phyloP scores from a whole-genome alignment of 1,140 invertebrate species.

The Aphaenogaster rudis region DNA sequence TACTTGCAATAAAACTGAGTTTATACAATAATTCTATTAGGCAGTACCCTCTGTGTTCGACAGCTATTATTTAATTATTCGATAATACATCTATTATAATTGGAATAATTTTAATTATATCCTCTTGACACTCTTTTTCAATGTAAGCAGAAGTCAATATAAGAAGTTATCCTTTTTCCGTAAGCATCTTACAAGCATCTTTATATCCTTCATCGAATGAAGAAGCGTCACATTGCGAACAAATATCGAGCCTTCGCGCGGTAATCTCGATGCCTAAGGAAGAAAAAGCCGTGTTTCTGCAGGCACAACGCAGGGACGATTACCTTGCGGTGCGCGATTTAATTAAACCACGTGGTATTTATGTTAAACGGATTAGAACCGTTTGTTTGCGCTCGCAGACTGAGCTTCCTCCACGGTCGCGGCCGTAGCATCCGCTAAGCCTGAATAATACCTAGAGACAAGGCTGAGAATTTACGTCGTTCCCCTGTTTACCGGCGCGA shows the following conservation, averaged over 20 bases:
- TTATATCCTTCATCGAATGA: slow-evolving; percentile 7
- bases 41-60: background rate
- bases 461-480: slow-evolving; percentile 76
- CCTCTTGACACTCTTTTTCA: background rate
- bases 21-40: background rate
- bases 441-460: slow-evolving; percentile 79
- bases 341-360: slow-evolving; percentile 80
- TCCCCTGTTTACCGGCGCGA: slow-evolving; percentile 57
- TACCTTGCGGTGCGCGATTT: slow-evolving; percentile 71
- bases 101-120: background rate
- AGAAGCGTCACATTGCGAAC: background rate
- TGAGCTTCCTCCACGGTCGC: slow-evolving; percentile 59
- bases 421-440: slow-evolving; percentile 74
- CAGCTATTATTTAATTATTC: background rate
- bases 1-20: background rate
- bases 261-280: slow-evolving; percentile 43
- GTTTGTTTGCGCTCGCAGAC: slow-evolving; percentile 77
- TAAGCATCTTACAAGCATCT: background rate
- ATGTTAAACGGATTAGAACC: slow-evolving; percentile 81
- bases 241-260: slow-evolving; percentile 35
- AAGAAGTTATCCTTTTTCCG: background rate
- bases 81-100: background rate
- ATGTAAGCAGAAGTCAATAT: background rate
- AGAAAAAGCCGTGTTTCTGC: slow-evolving; percentile 34
- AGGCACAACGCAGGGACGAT: slow-evolving; percentile 42